These are phyloP conservation scores for Chaitophorus viminalis DNA, from an alignment of 2,888 invertebrate species.

Conservation along the genomic window DNA sequence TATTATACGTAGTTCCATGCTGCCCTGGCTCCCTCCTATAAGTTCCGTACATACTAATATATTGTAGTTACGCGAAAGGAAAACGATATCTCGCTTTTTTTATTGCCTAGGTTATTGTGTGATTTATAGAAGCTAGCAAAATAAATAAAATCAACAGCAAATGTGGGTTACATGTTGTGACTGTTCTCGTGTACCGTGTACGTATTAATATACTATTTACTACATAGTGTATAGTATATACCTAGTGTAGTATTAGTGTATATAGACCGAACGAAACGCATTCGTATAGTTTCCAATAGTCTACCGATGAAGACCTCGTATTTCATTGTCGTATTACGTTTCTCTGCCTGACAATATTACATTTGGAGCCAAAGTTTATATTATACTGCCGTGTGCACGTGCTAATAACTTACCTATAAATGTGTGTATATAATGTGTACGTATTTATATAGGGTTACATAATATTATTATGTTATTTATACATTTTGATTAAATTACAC, in stretches of 20 bases:
- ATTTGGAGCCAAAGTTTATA: slow-evolving; percentile 19
- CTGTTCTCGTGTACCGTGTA: background rate
- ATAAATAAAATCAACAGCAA: slow-evolving; percentile 30
- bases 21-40: background rate
- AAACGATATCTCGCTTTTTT: slow-evolving; percentile 33
- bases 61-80: background rate
- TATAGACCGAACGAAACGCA: background rate
- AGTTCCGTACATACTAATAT: background rate
- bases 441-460: background rate
- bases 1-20: background rate
- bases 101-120: background rate
- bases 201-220: background rate
- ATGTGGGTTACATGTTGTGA: slow-evolving; percentile 14
- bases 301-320: background rate
- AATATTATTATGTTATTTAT: background rate
- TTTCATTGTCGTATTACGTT: slow-evolving; percentile 9
- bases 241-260: background rate
- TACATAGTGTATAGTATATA: too few relatives aligned
- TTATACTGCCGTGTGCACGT: background rate
- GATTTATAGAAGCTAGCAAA: slow-evolving; percentile 32
- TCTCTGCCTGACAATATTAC: slow-evolving; percentile 17
- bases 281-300: background rate
- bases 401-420: background rate
- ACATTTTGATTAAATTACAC: too few relatives aligned
- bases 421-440: background rate